A percentile compares a stretch with the other conserved stretches of the same genome.
These are phyloP conservation scores for Kryphioiulus occultus DNA, from an alignment of 2,888 invertebrate genomes.

Conservation along the genomic window DNA sequence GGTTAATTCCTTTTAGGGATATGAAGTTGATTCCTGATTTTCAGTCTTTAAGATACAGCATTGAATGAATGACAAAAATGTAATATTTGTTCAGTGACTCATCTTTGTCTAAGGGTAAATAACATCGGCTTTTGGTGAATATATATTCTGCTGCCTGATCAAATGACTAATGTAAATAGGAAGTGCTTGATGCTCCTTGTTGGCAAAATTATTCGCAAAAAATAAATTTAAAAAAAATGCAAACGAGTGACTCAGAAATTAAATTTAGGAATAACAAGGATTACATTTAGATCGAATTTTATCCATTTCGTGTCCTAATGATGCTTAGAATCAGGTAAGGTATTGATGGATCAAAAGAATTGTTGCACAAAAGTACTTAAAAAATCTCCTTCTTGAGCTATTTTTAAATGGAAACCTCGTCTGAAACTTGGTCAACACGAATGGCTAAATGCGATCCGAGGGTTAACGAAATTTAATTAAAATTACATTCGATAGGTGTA, in stretches of 20 bases:
- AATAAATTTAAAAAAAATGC: background rate
- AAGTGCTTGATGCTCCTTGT: background rate
- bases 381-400: background rate
- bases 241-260: background rate
- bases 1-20: conserved; percentile 34
- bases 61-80: background rate
- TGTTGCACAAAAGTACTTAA: background rate
- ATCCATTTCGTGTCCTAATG: background rate
- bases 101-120: background rate
- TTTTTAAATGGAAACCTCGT: background rate
- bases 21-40: background rate
- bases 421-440: background rate
- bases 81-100: background rate
- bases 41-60: background rate
- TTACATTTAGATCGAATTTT: background rate
- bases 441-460: background rate
- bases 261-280: background rate
- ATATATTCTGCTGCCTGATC: background rate
- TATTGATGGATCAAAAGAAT: no score
- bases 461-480: background rate
- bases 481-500: background rate
- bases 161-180: background rate
- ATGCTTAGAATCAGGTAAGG: background rate
- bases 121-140: background rate
- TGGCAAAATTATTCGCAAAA: background rate